Evolutionary conservation across 2,113 vertebrate genomes (phyloP).

Genomic region (Trogon melanurus): DNA sequence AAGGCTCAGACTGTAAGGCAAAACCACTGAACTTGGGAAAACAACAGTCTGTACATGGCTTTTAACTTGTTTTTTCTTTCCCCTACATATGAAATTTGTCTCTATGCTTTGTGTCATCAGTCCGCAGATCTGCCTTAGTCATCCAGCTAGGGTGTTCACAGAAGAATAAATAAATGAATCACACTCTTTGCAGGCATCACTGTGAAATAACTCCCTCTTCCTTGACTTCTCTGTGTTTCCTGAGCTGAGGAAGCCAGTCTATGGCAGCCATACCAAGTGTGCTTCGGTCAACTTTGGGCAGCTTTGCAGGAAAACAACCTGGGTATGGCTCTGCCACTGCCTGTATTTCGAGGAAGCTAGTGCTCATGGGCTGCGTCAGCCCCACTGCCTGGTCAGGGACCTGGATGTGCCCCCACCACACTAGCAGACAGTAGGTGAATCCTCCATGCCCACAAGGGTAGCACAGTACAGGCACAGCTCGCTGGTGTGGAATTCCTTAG

Average conservation of each 20-base stretch:
- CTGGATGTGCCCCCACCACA: not conserved
- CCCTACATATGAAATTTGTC: not conserved
- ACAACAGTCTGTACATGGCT: not conserved
- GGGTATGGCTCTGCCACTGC: not conserved
- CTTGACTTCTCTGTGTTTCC: not conserved
- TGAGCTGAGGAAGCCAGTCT: fast-evolving
- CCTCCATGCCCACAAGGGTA: fast-evolving
- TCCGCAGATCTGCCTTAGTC: conserved; percentile 25
- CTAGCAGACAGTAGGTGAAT: not conserved
- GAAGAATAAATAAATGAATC: conserved; percentile 29
- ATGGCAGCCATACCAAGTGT: fast-evolving
- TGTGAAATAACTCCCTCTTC: not conserved
- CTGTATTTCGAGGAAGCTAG: fast-evolving
- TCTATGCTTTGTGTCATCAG: not conserved
- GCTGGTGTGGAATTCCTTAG: not conserved
- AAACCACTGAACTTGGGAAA: not conserved
- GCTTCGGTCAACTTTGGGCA: not conserved
- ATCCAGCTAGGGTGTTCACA: not conserved
- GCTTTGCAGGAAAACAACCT: not conserved
- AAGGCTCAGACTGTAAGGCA: not conserved
- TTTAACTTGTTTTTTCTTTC: not conserved
- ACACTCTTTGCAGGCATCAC: not conserved
- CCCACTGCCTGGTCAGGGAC: not conserved
- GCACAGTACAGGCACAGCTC: not conserved
- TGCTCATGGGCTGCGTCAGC: not conserved